Base-by-base conservation (phyloP, 2,888 invertebrate species). In the Drosophila infuscata region DNA sequence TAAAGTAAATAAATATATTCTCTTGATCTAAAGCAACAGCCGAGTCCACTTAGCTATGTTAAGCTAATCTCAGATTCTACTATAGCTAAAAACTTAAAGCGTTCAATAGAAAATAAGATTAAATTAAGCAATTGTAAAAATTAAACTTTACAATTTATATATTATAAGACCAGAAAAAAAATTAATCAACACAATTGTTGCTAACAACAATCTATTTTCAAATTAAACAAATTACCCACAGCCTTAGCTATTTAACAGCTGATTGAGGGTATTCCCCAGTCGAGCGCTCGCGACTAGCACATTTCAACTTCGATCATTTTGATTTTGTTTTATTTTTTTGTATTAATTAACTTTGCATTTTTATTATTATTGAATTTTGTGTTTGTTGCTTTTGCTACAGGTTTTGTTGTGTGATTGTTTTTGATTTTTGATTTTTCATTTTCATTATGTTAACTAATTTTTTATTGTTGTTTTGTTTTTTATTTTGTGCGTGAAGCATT, bases 321-420 rank as follows among this genome's bases (percentile, higher is more conserved):
- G 33, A 62, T 38, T 46, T 56, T 51, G 25, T 46, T 5, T 52
- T 58, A 56, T 25, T 11, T 46, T 57, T 70, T 53, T 76, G 70
- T 58, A 68, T 86, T 84, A 74, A 82, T 83, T 86, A 84, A 84
- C 86, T 81, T 85, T 85, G 84, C 81, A 77, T 82, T 76, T 81
- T 85, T 25, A 25, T 85, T 25, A 25, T 85, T 85, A 86, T 86
- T 84, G 75, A 71, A 74, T 81, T 74, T 62, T 32, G 56, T 64
- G 74, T 74, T 75, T 61, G 4, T 53, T 70, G 66, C 38, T 25
- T 48, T 53, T 70, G 63, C 64, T 77, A 70, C 60, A 61, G 38
- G 54, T 71, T 54, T 58, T 33, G 46, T 17, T 61, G 54, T 67
- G 51, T 63, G 35, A 64, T 12, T 56, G 30, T 53, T 36, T 33